Evolutionary conservation across 2,113 vertebrate genomes (phyloP), one percentile per base, ranked within the genome.

Genomic region (Cynocephalus volans): DNA sequence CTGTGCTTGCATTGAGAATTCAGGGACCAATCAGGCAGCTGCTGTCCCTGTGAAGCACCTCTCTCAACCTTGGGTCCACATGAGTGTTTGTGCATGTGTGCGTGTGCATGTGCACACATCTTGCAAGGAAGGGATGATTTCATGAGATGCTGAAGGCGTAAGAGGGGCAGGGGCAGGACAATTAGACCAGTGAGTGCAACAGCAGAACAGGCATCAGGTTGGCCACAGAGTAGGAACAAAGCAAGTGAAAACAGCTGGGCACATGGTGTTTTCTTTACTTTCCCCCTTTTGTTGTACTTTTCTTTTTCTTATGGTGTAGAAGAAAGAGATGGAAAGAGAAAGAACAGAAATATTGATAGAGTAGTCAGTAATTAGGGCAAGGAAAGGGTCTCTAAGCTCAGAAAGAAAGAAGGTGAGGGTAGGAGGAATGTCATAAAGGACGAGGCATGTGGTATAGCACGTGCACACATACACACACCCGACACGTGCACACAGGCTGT

Each of bases 21-120:
- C 75, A n/a, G n/a, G 67, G 8, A 21, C 58, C 26, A 14, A 1
- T 5, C 10, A 0, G 8, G 60, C 11, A 17, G 8, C 1, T 33
- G 9, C 11, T 23, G 41, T 56, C 28, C 23, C 33, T 65, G 33
- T 36, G 50, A n/a, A 69, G 23, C 33, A 65, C 65, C 10, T 65
- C 0, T 64, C 15, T 58, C 69, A 36, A 48, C 4, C 36, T 79
- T 12, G 15, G 64, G 54, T 41, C n/a, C 69, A 48, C 1, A 19
- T 91, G 52, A 19, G 36, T 26, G n/a, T 23, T 8, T n/a, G 23
- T 6, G 56, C 0, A 0, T 70, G 52, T n/a, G 60, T 9, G n/a
- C 72, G 28, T 72, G 18, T 31, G 48, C 15, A 3, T 41, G 12
- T 15, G 26, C 21, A 21, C 19, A 7, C 12, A 19, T 36, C 72